Percentiles rank a stretch among this genome's conserved stretches.
These are phyloP conservation scores for Bettongia penicillata DNA, from an alignment of 2,113 vertebrate species.

Conservation along the genomic window DNA sequence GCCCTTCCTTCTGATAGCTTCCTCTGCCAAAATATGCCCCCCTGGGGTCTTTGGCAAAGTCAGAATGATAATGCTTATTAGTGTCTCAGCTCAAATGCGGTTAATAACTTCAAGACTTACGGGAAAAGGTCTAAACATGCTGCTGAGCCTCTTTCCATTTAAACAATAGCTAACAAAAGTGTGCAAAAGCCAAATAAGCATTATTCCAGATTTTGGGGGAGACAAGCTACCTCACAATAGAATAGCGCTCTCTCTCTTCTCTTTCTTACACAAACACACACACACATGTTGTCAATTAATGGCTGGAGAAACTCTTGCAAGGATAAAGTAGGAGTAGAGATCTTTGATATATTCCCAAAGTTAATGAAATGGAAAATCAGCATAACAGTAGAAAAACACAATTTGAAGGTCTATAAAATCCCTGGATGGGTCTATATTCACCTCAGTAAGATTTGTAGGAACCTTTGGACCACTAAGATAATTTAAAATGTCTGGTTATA, in stretches of 20 bases:
- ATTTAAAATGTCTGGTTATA: too few species aligned
- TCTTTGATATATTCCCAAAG: background rate
- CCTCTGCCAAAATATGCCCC: background rate
- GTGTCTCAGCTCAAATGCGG: background rate
- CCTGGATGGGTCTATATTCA: background rate
- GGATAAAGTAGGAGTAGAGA: background rate
- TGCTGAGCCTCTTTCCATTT: background rate
- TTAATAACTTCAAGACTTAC: background rate
- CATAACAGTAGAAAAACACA: background rate
- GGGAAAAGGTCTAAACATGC: background rate
- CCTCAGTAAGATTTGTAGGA: background rate
- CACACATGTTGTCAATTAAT: background rate
- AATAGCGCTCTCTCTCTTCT: background rate
- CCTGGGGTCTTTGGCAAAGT: background rate
- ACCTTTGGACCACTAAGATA: background rate
- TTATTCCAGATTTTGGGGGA: background rate
- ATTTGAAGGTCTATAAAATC: background rate
- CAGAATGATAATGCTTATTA: background rate
- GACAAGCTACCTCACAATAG: background rate
- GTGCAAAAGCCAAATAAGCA: background rate
- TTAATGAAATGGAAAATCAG: background rate
- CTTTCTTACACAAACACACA: background rate
- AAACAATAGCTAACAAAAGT: background rate
- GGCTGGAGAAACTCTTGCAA: background rate
- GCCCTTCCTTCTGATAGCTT: background rate